phyloP scores from a whole-genome alignment of 2,888 invertebrate genomes.

The Monoplex corrugatus region DNA sequence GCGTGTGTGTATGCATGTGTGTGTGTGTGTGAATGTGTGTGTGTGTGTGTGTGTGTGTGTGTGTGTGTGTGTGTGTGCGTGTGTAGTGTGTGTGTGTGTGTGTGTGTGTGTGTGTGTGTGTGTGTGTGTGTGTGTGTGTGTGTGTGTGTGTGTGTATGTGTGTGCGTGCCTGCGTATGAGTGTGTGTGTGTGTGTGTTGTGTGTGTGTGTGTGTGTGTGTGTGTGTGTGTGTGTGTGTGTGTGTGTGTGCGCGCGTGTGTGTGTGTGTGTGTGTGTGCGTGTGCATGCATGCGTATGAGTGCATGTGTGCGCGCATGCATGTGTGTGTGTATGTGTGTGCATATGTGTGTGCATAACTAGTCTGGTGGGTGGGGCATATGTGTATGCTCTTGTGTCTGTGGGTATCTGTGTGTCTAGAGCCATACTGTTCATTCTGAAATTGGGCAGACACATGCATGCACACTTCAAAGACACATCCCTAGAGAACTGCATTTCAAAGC shows the following conservation, averaged over 20 bases:
- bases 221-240: neutral
- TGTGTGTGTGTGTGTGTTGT: neutral
- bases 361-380: too few species aligned
- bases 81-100: neutral
- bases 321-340: too few species aligned
- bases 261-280: neutral
- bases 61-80: neutral
- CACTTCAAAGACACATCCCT: too few species aligned
- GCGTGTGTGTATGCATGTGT: neutral
- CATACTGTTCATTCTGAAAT: too few species aligned
- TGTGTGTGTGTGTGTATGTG: neutral
- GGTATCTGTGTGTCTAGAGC: too few species aligned
- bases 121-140: slow-evolving; percentile 6
- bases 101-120: neutral
- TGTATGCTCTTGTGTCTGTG: too few species aligned
- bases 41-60: slow-evolving; percentile 18
- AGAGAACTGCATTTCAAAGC: too few species aligned
- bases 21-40: neutral
- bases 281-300: neutral
- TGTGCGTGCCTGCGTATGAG: neutral
- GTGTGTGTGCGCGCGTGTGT: neutral
- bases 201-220: neutral
- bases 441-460: too few species aligned
- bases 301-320: too few species aligned
- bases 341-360: too few species aligned